Conservation (phyloP, 2,113 vertebrate species). For the Corythornis madagascariensis region DNA sequence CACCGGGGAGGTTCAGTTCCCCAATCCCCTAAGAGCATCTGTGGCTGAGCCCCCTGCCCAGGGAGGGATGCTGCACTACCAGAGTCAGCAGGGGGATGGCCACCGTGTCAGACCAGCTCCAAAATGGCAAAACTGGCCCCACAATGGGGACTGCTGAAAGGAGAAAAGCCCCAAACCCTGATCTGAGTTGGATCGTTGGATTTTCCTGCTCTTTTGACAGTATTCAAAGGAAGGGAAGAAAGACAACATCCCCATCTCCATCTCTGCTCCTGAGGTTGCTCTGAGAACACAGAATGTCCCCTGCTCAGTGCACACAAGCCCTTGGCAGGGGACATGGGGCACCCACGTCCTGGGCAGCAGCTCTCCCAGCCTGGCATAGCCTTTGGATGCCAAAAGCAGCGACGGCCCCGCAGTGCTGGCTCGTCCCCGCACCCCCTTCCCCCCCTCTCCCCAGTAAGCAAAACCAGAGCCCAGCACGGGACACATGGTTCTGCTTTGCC, state of each 20-base stretch:
- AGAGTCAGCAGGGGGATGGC: not conserved
- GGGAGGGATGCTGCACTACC: not conserved
- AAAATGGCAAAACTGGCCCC: not conserved
- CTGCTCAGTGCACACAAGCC: rapidly evolving
- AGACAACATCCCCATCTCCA: not conserved
- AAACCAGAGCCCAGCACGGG: not conserved
- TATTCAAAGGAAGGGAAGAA: not conserved
- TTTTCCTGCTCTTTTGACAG: not conserved
- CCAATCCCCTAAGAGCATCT: not conserved
- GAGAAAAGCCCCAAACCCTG: not conserved
- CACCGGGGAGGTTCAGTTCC: too few species aligned
- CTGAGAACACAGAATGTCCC: rapidly evolving
- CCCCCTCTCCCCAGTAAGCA: not conserved
- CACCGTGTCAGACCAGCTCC: not conserved
- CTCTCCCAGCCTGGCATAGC: not conserved
- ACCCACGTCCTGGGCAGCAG: rapidly evolving
- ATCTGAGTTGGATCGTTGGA: not conserved
- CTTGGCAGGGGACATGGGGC: not conserved
- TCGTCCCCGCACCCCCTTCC: not conserved
- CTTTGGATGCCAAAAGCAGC: rapidly evolving
- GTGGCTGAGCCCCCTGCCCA: not conserved
- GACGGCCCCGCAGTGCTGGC: rapidly evolving
- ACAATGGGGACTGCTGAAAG: rapidly evolving
- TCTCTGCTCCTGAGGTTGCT: not conserved
- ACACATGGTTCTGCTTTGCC: constrained; percentile 49